Percentiles rank a stretch among this genome's conserved stretches.
These are phyloP conservation scores for Tuberolachnus salignus DNA, from an alignment of 2,888 invertebrate species.

Conservation along the genomic window DNA sequence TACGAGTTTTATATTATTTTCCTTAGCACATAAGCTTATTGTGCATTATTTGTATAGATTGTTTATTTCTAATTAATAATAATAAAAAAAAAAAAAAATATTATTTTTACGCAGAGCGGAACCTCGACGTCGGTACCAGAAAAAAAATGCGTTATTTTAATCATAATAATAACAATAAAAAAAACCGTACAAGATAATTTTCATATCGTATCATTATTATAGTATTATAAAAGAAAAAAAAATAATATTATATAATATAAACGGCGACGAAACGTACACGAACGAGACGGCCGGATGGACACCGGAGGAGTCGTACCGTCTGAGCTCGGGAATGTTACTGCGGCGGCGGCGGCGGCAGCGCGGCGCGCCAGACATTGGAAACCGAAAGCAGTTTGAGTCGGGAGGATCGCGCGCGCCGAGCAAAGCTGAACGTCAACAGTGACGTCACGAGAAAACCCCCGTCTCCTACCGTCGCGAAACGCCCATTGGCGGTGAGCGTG, in stretches of 20 bases:
- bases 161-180: too few relatives aligned
- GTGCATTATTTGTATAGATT: too few relatives aligned
- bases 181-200: too few relatives aligned
- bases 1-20: neutral
- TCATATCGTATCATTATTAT: too few relatives aligned
- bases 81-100: too few relatives aligned
- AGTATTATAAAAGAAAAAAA: too few relatives aligned
- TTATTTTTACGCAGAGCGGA: neutral
- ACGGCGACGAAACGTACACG: too few relatives aligned
- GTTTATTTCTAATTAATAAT: too few relatives aligned
- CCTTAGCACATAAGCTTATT: too few relatives aligned
- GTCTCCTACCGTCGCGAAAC: slow-evolving; percentile 43
- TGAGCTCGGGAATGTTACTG: slow-evolving; percentile 41
- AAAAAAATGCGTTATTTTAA: too few relatives aligned
- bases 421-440: slow-evolving; percentile 43
- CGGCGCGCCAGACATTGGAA: slow-evolving; percentile 27
- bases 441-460: slow-evolving; percentile 38
- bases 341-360: neutral
- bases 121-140: neutral
- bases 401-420: slow-evolving; percentile 22
- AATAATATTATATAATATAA: too few relatives aligned
- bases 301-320: slow-evolving; percentile 19
- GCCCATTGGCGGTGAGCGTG: slow-evolving; percentile 49
- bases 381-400: slow-evolving; percentile 52
- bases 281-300: neutral